These are phyloP conservation scores for Betta splendens DNA, from an alignment of 2,797 vertebrate genomes.

Conservation along the genomic window DNA sequence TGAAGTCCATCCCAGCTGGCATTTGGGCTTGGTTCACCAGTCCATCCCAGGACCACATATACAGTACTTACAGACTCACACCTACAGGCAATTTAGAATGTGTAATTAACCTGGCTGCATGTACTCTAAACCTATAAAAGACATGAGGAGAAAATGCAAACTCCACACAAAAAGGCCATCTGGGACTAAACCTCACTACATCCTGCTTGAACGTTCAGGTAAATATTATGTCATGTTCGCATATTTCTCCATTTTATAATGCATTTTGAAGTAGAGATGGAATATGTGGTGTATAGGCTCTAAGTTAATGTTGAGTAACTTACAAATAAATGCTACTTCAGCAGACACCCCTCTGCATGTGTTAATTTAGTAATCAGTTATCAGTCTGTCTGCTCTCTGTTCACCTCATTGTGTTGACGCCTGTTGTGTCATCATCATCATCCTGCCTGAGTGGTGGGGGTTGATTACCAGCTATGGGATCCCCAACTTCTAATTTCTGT, in stretches of 20 bases:
- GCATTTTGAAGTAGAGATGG: background rate
- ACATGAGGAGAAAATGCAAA: too few species aligned
- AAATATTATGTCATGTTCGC: background rate
- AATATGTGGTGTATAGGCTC: background rate
- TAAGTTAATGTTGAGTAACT: slow-evolving; percentile 13
- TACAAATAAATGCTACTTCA: slow-evolving; percentile 55
- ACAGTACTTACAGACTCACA: too few species aligned
- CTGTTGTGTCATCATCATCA: slow-evolving; percentile 48
- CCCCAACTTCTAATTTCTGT: slow-evolving; percentile 67
- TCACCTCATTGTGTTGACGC: slow-evolving; percentile 45
- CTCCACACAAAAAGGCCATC: too few species aligned
- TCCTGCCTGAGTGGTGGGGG: slow-evolving; percentile 66
- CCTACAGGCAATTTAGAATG: too few species aligned
- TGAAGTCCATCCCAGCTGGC: too few species aligned
- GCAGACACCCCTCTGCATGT: slow-evolving; percentile 38
- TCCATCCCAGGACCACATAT: too few species aligned
- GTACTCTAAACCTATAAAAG: too few species aligned
- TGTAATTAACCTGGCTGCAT: too few species aligned
- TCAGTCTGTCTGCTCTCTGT: slow-evolving; percentile 36
- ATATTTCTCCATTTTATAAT: background rate
- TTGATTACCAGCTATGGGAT: slow-evolving; percentile 70
- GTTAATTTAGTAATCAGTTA: slow-evolving; percentile 54
- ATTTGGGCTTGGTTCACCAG: too few species aligned
- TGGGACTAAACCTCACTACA: too few species aligned
- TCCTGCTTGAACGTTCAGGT: background rate